Evolutionary conservation across 92 coral and sea anemone species (phyloP).

Genomic region (Zoanthus sociatus): DNA sequence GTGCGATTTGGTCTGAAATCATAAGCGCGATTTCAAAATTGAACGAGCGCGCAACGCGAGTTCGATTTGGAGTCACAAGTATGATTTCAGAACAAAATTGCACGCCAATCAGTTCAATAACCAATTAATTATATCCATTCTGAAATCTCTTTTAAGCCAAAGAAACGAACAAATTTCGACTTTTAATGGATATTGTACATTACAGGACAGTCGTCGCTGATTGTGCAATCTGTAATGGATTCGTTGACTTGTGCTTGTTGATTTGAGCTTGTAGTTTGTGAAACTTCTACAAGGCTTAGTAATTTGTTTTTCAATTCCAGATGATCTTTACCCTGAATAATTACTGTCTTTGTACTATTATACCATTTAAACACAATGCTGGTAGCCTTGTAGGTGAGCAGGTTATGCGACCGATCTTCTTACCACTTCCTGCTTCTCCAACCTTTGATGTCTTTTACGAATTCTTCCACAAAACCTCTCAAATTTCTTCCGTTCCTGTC

Average conservation of each 20-base stretch:
- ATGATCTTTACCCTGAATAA: slow-evolving; percentile 19
- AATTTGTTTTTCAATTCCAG: slow-evolving; percentile 34
- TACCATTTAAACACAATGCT: slow-evolving; percentile 46
- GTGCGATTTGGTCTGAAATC: too few species aligned
- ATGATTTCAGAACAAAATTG: too few species aligned
- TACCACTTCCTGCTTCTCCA: slow-evolving; percentile 37
- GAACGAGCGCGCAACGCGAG: too few species aligned
- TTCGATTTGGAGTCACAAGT: too few species aligned
- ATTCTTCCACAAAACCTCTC: slow-evolving; percentile 12
- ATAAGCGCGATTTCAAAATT: too few species aligned
- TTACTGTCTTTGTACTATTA: slow-evolving; percentile 39
- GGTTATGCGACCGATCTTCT: slow-evolving; percentile 46
- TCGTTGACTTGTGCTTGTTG: slow-evolving; percentile 22
- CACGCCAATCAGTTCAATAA: too few species aligned
- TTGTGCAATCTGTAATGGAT: slow-evolving; percentile 12
- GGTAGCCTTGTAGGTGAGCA: slow-evolving; percentile 46
- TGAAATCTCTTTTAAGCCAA: too few species aligned
- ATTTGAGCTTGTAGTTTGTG: slow-evolving; percentile 16
- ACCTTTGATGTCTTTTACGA: slow-evolving; percentile 36
- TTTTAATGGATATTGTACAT: too few species aligned
- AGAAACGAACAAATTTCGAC: too few species aligned
- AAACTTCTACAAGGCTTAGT: slow-evolving; percentile 16
- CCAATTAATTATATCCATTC: too few species aligned
- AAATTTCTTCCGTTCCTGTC: slow-evolving; percentile 32
- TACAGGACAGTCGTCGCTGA: slow-evolving; percentile 11